Percentiles rank a stretch among this genome's conserved stretches.
phyloP scores from a whole-genome alignment of 2,797 vertebrate species.

The Enteromius unitaeniatus region DNA sequence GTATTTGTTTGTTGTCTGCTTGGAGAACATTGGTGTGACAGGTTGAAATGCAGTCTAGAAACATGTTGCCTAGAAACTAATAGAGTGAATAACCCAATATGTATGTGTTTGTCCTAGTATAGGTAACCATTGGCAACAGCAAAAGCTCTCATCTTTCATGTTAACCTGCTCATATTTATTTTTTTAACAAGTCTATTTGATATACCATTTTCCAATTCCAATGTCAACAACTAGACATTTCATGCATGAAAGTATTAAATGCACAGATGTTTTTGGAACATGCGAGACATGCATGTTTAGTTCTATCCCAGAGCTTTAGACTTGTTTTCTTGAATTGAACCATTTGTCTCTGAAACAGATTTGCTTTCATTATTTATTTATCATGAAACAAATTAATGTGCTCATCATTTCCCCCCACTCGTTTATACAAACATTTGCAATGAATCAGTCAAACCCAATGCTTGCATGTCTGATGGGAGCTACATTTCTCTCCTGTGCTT shows the following conservation, averaged over 20 bases:
- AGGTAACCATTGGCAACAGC: slow-evolving; percentile 66
- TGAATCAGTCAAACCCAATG: slow-evolving; percentile 12
- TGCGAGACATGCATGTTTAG: neutral
- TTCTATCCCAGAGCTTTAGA: neutral
- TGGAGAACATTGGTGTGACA: slow-evolving; percentile 60
- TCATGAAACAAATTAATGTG: neutral
- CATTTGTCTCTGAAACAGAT: neutral
- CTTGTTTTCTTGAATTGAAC: neutral
- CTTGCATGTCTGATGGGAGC: slow-evolving; percentile 20
- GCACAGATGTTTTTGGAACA: neutral
- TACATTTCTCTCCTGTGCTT: slow-evolving; percentile 36
- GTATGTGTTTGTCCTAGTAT: slow-evolving; percentile 63
- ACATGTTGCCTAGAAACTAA: slow-evolving; percentile 65
- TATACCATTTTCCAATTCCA: too few relatives aligned
- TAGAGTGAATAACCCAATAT: slow-evolving; percentile 60
- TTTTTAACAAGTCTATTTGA: slow-evolving; percentile 46
- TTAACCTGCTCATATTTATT: slow-evolving; percentile 53
- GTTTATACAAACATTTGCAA: neutral
- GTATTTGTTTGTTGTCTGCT: slow-evolving; percentile 63
- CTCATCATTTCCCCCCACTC: neutral
- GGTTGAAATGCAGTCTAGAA: slow-evolving; percentile 62
- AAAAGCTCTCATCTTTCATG: slow-evolving; percentile 50
- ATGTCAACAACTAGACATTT: slow-evolving; percentile 39
- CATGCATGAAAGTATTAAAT: slow-evolving; percentile 29
- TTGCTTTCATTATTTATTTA: neutral